Evolutionary conservation across 1,140 invertebrate species (phyloP).

Genomic region (Mya arenaria): DNA sequence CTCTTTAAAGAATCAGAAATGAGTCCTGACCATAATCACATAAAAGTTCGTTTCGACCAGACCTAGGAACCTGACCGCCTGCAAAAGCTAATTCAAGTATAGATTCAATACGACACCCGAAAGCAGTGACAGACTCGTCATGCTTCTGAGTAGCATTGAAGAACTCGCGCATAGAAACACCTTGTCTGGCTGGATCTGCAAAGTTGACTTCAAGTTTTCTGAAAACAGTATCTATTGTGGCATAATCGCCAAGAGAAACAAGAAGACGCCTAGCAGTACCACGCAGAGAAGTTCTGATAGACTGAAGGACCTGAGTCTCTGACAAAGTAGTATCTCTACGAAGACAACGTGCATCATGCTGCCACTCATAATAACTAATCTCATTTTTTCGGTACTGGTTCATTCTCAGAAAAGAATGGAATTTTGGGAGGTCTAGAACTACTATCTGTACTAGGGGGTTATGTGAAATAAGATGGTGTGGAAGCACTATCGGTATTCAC

Average conservation of each 20-base stretch:
- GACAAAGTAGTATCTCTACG: no score
- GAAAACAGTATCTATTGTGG: neutral
- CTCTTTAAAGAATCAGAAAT: neutral
- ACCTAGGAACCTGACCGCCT: neutral
- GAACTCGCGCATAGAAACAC: neutral
- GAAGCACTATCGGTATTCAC: no score
- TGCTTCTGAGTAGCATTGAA: neutral
- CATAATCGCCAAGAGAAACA: neutral
- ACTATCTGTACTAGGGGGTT: no score
- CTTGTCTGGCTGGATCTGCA: neutral
- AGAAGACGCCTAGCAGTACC: neutral
- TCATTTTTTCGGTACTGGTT: no score
- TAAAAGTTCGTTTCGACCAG: neutral
- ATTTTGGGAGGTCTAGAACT: no score
- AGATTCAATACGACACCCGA: neutral
- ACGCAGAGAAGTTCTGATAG: no score
- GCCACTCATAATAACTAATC: no score
- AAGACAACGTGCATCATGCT: no score
- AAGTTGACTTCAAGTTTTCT: neutral
- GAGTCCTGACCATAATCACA: neutral
- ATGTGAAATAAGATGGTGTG: no score
- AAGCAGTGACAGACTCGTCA: neutral
- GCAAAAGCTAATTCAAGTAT: neutral
- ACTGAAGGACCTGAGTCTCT: neutral
- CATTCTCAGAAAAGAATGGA: no score